Base-by-base conservation (phyloP, 2,113 vertebrate species). In the Thamnophis sirtalis region DNA sequence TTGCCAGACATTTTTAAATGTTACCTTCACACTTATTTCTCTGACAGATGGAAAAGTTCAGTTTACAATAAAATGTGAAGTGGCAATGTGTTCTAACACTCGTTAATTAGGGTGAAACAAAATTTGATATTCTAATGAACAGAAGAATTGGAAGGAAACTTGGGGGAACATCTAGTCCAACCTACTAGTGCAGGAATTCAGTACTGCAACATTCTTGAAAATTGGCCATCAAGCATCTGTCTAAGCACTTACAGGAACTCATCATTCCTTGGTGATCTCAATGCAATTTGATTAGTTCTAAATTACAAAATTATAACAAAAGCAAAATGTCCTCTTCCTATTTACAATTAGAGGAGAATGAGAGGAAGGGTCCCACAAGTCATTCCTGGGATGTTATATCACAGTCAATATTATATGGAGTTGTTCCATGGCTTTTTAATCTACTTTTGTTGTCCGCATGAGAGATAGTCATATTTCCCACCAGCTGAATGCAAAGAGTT, bases 341-440 rank as follows among this genome's bases (percentile, higher is more conserved):
- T 10, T 90, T 53, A 21, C 11, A 21, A 28, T 33, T 48, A 53
- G 17, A 73, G 60, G 49, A 33, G 28, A 60, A 38, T n/a, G 5
- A 33, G 48, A 51, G 21, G 48, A 21, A 88, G 9, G 54, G 17
- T 43, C 87, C 19, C 15, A 56, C n/a, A 80, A 38, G 68, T 88
- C 21, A 86, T n/a, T 51, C 50, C 49, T 11, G 9, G 17, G 56
- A 88, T 88, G 22, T 24, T 58, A 48, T 56, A 26, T 56, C 87
- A 58, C 24, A 24, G 21, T 58, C 58, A 43, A 11, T 58, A 56
- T 58, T 55, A 43, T 26, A 43, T 5, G 5, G 5, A 88, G 13
- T 43, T 56, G 9, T 33, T 10, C 33, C 92, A 89, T 89, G 68
- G 0, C 92, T 93, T 92, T 91, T 87, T 54, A 49, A 49, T 89